These are phyloP conservation scores for Melinaea marsaeus DNA, from an alignment of 2,888 invertebrate genomes.

Conservation along the genomic window DNA sequence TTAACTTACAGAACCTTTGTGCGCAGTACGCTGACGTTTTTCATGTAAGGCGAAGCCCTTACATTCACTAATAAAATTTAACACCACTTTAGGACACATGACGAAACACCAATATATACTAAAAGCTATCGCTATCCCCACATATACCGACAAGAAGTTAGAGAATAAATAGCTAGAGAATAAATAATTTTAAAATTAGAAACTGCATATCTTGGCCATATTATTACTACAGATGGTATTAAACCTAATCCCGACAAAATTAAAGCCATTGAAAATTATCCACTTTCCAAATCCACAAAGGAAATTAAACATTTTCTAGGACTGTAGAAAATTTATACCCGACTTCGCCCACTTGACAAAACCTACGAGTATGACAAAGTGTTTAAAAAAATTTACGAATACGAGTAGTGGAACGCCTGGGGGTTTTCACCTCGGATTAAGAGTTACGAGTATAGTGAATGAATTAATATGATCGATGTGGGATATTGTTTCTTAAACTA, in stretches of 20 bases:
- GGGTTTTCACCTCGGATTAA: no score
- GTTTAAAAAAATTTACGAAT: constrained; percentile 26
- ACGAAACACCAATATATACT: neutral
- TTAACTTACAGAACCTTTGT: no score
- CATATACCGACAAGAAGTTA: no score
- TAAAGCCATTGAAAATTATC: constrained; percentile 30
- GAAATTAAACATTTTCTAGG: constrained; percentile 17
- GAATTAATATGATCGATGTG: no score
- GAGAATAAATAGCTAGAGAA: no score
- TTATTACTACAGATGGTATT: constrained; percentile 33
- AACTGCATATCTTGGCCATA: constrained; percentile 27
- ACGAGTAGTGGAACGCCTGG: no score
- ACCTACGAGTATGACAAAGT: constrained; percentile 19
- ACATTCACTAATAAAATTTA: neutral
- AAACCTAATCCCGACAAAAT: constrained; percentile 38
- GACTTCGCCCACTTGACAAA: constrained; percentile 33
- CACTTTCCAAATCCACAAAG: constrained; percentile 33
- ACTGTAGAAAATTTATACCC: constrained; percentile 35
- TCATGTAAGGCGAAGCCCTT: no score
- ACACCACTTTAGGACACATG: neutral
- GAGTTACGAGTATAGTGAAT: no score
- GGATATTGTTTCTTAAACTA: no score
- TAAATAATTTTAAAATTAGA: no score
- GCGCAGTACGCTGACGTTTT: no score
- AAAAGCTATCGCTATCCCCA: no score